Base-by-base conservation (phyloP, 2,113 vertebrate genomes). In the Psephotus haematonotus region DNA sequence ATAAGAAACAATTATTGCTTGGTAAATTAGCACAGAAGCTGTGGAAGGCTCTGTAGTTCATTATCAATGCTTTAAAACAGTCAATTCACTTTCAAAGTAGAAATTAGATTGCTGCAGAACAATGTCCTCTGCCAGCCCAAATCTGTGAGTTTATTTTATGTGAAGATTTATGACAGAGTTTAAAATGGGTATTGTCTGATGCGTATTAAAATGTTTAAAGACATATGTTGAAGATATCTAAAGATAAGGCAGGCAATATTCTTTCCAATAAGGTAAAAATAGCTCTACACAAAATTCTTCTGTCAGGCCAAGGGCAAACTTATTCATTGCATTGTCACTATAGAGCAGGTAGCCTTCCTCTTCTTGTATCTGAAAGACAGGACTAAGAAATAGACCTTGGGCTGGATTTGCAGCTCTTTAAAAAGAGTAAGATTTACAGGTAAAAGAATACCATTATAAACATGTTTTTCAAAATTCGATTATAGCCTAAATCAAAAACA, bases 221-320 rank as follows among this genome's bases (percentile, higher is more conserved):
- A 24, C 3, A 2, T 41, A 69, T 29, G 13, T 35, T 81, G 63
- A 63, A 70, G 20, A 41, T 72, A 87, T 18, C 22, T 44, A n/a
- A 74, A 93, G 82, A 37, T 41, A 79, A 91, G 87, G 13, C 18
- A 76, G 57, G 49, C 4, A 17, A 67, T 88, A 90, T 64, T 86
- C 20, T 64, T 93, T 85, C 27, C 24, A 71, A 31, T 71, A 50
- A 64, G 64, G 46, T 83, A 92, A 96, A 96, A 94, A 93, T 88
- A 95, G 67, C 64, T 70, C 72, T 59, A 64, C 20, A 14, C 43
- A 71, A 64, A 63, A 86, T 50, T 83, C 64, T 92, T 69, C 76
- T 88, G 60, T 64, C 92, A 91, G 60, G 52, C 46, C 93, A 96
- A 96, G 92, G 90, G 84, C 92, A 96, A 81, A 88, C 37, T 74